Evolutionary conservation across 2,797 vertebrate genomes (phyloP).

Genomic region (Telmatherina bonti): DNA sequence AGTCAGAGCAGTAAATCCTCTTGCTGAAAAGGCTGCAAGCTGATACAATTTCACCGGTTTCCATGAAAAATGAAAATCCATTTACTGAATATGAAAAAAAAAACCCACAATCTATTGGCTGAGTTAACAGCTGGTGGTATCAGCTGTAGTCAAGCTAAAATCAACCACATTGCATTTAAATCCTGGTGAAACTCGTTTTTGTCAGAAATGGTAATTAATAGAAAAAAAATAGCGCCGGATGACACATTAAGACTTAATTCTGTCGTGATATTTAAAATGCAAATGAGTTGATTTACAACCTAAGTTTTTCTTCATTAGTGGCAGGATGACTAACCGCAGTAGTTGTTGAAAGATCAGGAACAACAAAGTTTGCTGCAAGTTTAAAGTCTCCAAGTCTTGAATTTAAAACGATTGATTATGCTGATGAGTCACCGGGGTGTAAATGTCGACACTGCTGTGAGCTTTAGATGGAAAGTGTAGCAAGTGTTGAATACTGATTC

Average conservation of each 20-base stretch:
- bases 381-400: conserved; percentile 36
- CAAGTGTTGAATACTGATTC: conserved; percentile 43
- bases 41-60: neutral
- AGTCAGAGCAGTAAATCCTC: neutral
- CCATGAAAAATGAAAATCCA: neutral
- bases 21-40: neutral
- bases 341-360: conserved; percentile 25
- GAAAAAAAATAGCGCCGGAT: neutral
- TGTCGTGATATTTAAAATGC: conserved; percentile 4
- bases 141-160: neutral
- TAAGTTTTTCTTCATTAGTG: neutral
- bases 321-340: conserved; percentile 21
- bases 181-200: neutral
- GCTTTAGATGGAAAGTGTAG: conserved; percentile 12
- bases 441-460: conserved; percentile 33
- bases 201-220: neutral
- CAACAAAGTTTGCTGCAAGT: conserved; percentile 42
- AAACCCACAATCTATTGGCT: neutral
- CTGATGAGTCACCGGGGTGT: conserved; percentile 38
- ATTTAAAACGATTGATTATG: conserved; percentile 68
- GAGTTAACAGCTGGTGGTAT: neutral
- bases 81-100: conserved; percentile 1
- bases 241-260: neutral
- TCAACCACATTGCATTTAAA: neutral
- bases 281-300: conserved; percentile 17